Evolutionary conservation across 2,797 vertebrate genomes (phyloP), one percentile per base, ranked within the genome.

Genomic region (Crocidura indochinensis): DNA sequence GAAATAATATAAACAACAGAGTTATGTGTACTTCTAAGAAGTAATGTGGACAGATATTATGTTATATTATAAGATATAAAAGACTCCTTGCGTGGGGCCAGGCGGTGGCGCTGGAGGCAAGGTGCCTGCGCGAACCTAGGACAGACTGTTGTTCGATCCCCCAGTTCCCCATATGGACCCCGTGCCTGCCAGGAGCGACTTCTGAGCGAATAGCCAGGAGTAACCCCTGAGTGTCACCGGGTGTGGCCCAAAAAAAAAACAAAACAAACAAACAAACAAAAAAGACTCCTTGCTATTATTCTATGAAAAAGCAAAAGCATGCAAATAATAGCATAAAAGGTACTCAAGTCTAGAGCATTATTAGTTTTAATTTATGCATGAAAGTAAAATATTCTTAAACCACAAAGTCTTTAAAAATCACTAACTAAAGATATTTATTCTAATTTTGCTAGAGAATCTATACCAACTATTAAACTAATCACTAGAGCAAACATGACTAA

Each of bases 381-480:
- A 84, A 95, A 94, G 84, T 1, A 84, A 83, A 51, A n/a, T 15
- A 81, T 22, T 29, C 20, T 64, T 81, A 44, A 44, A 62, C 10
- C 5, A 29, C 56, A 38, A 90, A 88, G 74, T 74, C 4, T 65
- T 68, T 69, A 77, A 29, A 84, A 79, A 81, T 76, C 15, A 82
- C 17, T 29, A 79, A 75, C 73, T 68, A 79, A 71, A 79, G 7
- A 24, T 65, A 89, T 72, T 69, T 56, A 78, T 15, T 49, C 1
- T 17, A 78, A 71, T 27, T 91, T 73, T 79, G 5, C 67, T 71
- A 29, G n/a, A 44, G 19, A 56, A 56, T 20, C 17, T 71, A 71
- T 15, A 53, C 22, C 27, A 94, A 74, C 14, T 29, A 80, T 38
- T 80, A 49, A 6, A 84, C 1, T 68, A 31, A 82, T 29, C 76